Conservation (phyloP, 1,140 invertebrate genomes). For the Drosophila chauvacae region DNA sequence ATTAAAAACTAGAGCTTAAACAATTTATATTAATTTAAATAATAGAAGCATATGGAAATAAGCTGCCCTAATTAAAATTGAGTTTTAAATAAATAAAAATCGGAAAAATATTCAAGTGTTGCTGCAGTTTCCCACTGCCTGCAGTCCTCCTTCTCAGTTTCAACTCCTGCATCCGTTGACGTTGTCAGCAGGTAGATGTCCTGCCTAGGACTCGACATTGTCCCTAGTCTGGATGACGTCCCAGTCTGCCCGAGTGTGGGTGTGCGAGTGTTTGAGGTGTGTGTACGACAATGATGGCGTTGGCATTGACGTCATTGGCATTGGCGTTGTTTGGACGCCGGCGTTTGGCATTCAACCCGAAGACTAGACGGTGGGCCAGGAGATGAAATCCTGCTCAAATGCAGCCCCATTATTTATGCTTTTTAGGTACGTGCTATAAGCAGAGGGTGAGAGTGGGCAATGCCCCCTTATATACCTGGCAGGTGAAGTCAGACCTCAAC, state of each 20-base stretch:
- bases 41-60: no score
- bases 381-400: slow-evolving; percentile 22
- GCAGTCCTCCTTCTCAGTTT: slow-evolving; percentile 23
- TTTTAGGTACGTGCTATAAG: slow-evolving; percentile 62
- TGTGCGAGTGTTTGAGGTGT: slow-evolving; percentile 12
- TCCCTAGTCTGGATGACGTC: slow-evolving; percentile 38
- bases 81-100: not conserved
- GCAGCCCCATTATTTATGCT: slow-evolving; percentile 76
- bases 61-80: not conserved
- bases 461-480: slow-evolving; percentile 34
- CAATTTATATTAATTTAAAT: no score
- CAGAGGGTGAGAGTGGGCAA: not conserved
- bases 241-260: slow-evolving; percentile 19
- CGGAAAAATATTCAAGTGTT: slow-evolving; percentile 14
- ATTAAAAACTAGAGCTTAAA: no score
- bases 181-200: slow-evolving; percentile 51
- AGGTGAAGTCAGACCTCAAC: slow-evolving; percentile 2
- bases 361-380: slow-evolving; percentile 8
- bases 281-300: slow-evolving; percentile 70
- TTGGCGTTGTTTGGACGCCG: slow-evolving; percentile 63
- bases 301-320: slow-evolving; percentile 77
- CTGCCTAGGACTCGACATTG: slow-evolving; percentile 54
- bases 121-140: slow-evolving; percentile 16
- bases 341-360: slow-evolving; percentile 72
- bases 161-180: slow-evolving; percentile 19